Base-by-base conservation (phyloP, 2,113 vertebrate genomes). In the Pantherophis guttatus region DNA sequence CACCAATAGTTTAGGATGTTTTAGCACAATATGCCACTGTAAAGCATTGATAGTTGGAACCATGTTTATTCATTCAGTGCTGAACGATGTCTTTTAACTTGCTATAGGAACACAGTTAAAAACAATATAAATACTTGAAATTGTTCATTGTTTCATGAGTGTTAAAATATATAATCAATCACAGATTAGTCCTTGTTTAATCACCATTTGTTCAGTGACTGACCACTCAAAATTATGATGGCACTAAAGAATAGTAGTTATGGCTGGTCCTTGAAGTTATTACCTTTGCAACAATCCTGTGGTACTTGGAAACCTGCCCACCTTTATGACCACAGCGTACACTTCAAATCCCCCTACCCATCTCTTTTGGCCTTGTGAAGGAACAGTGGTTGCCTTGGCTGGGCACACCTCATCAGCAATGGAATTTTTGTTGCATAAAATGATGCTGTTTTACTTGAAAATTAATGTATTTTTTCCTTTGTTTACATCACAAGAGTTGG, bases 401-500 rank as follows among this genome's bases (percentile, higher is more conserved):
- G 11, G 65, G 12, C 11, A n/a, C 4, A n/a, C 29, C 29, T n/a
- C 3, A 0, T 70, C 62, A 70, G 62, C 26, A 65, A 26, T 70
- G 62, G 29, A 70, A 70, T 70, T n/a, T n/a, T 70, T 70, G 29
- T 70, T n/a, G 29, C 29, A 70, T 70, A 70, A 33, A 12, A 52
- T 91, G 94, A 94, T 93, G 58, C 33, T 3, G 11, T 0, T 1
- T 15, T 92, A 39, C 1, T 8, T 55, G 1, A 33, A 15, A 24
- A 55, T 33, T 87, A 91, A 58, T 58, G 17, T 39, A 29, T 57
- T 88, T 8, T 91, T 4, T 29, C 53, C 89, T 50, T 50, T n/a
- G 91, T 97, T 48, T 95, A 88, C 90, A 81, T 91, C 88, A 53
- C 86, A 94, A 99, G 99, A 98, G 97, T 93, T 98, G 98, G 97